Evolutionary conservation across 2,113 vertebrate species (phyloP).

Genomic region (Dermatemys mawii): DNA sequence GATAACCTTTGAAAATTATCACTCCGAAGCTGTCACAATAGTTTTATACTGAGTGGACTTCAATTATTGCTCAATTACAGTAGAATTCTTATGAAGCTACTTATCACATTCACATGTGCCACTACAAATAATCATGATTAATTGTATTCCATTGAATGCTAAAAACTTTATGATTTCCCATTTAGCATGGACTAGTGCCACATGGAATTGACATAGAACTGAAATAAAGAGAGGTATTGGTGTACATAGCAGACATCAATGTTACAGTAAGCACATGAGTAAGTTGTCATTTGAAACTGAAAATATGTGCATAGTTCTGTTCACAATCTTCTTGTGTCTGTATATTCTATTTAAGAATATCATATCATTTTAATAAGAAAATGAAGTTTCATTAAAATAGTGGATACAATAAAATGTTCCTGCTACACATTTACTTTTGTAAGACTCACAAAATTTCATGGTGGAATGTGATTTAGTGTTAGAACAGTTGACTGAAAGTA

Average conservation of each 20-base stretch:
- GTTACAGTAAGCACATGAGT: neutral
- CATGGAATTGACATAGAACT: conserved; percentile 2
- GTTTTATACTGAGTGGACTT: conserved; percentile 37
- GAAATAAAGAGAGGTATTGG: neutral
- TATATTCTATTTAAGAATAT: neutral
- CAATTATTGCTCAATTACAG: conserved; percentile 38
- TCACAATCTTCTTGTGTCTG: neutral
- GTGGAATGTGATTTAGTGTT: neutral
- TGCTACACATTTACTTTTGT: neutral
- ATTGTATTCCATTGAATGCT: conserved; percentile 29
- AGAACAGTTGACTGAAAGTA: neutral
- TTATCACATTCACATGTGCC: neutral
- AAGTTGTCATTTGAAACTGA: neutral
- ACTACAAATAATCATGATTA: conserved; percentile 26
- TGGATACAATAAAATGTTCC: neutral
- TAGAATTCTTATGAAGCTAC: conserved; percentile 32
- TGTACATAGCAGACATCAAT: neutral
- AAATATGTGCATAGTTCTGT: neutral
- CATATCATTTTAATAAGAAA: rapidly evolving
- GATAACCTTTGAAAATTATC: neutral
- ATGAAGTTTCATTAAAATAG: neutral
- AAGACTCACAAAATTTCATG: neutral
- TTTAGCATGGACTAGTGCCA: neutral
- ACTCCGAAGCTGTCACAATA: conserved; percentile 29
- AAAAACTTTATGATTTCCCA: conserved; percentile 22